Evolutionary conservation across 2,113 vertebrate genomes (phyloP), one percentile per base, ranked within the genome.

Genomic region (Cyphomyrus discorhynchus): DNA sequence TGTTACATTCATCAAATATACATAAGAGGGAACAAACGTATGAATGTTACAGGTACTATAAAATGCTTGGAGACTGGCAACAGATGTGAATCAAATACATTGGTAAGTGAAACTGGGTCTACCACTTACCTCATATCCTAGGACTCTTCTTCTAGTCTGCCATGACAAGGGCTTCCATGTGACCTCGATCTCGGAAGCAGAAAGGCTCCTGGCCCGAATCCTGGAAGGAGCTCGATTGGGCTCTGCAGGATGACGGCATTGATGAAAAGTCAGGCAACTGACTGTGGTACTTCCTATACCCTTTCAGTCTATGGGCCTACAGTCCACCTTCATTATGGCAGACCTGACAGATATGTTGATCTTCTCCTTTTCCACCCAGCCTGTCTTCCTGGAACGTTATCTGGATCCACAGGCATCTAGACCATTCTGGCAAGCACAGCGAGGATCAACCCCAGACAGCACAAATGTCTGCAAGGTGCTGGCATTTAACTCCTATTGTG

Each of bases 171-270:
- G 96, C 92, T 97, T 96, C 98, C 98, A 99, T 0, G 94, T 96
- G 70, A 99, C 97, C 94, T 98, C 97, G 0, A 99, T 93, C 0
- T 99, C 97, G 1, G 97, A 97, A 1, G 98, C 98, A 42, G 98
- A 99, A 89, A 99, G 96, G 86, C 98, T 99, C 92, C 96, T 97
- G 93, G 97, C 97, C n/a, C 95, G 94, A 90, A 99, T 94, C 10
- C 96, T 95, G 91, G 95, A 96, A 3, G 98, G 98, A 50, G 97
- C 96, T 91, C 94, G 96, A 3, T 95, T 95, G 3, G 98, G 98
- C 93, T 99, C 98, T 99, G 93, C 62, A 92, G 93, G 52, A 74
- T 21, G 91, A 31, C 53, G 94, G 91, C 91, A 53, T 91, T 84
- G 88, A 31, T 46, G 53, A 89, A 89, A 84, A 70, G 24, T 83